Evolutionary conservation across 2,797 vertebrate genomes (phyloP), one percentile per base, ranked within the genome.

Genomic region (Oreortyx pictus): DNA sequence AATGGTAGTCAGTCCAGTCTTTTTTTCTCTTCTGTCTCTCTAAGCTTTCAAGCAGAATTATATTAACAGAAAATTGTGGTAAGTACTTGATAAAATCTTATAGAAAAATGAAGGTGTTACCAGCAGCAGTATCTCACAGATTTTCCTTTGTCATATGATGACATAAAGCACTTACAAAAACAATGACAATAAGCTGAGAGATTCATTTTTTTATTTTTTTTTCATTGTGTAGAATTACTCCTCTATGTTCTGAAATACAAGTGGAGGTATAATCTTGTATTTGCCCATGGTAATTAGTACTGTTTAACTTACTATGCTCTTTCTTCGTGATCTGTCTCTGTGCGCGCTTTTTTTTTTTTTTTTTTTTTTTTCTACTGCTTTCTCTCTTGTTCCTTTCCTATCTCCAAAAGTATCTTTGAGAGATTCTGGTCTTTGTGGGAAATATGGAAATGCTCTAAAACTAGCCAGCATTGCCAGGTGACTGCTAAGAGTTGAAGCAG

Each of bases 111-210:
- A 37, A 79, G 14, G 11, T 76, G 16, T 50, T 85, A n/a, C 22
- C 7, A 59, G 74, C 43, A 77, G 6, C 62, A 39, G 52, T 76
- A 81, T 61, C 24, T 46, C 70, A 18, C 6, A 49, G 27, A n/a
- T 86, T 73, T 82, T 75, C 72, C 8, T 67, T 90, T 93, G 43
- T 88, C 12, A 35, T 31, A 13, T 67, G 35, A 70, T 91, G 4
- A 18, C 5, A 14, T 76, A 35, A 82, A 82, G 50, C 77, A 14
- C 0, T 0, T 61, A 22, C 8, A 19, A 19, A 85, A 87, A 57
- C 4, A 0, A 50, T 70, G n/a, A 91, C 66, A 86, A 82, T 44
- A 74, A 61, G 10, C 3, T 24, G 17, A 0, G 17, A 0, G 0
- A 49, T 25, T 43, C 60, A 3, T 6, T 47, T 5, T 18, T 20